Percentiles rank a stretch among this genome's conserved stretches.
Conservation (phyloP, 2,888 invertebrate genomes). For the Sturmia bella region DNA sequence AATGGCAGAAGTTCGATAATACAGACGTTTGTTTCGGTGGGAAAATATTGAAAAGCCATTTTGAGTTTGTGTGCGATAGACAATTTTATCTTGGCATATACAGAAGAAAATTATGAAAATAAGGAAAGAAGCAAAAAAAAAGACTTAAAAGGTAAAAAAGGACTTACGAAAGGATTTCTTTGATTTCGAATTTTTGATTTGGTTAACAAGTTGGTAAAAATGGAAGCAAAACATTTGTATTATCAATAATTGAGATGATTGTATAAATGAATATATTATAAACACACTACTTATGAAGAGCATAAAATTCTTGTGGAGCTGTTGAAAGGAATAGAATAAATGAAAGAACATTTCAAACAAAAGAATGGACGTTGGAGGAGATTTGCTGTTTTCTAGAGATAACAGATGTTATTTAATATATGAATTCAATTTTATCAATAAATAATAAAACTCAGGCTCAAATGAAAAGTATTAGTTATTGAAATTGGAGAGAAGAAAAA, state of each 20-base stretch:
- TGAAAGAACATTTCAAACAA: neutral
- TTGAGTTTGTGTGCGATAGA: neutral
- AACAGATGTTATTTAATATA: neutral
- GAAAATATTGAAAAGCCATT: neutral
- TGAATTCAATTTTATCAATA: neutral
- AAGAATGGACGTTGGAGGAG: neutral
- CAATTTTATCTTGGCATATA: slow-evolving; percentile 27
- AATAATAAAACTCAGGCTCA: no score
- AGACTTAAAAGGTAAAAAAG: slow-evolving; percentile 30
- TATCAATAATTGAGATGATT: slow-evolving; percentile 61
- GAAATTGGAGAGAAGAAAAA: no score
- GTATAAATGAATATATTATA: slow-evolving; percentile 56
- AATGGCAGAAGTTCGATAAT: slow-evolving; percentile 36
- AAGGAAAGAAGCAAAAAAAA: neutral
- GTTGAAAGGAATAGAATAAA: neutral
- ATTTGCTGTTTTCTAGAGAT: slow-evolving; percentile 19
- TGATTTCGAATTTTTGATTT: slow-evolving; percentile 57
- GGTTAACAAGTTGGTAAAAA: slow-evolving; percentile 50
- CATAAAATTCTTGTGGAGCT: slow-evolving; percentile 5
- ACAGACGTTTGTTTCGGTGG: slow-evolving; percentile 11
- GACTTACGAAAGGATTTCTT: slow-evolving; percentile 63
- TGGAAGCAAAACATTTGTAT: slow-evolving; percentile 52
- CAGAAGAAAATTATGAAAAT: slow-evolving; percentile 15
- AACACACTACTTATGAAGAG: slow-evolving; percentile 22
- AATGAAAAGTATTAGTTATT: no score